Percentiles rank a stretch among this genome's conserved stretches.
Evolutionary conservation across 2,797 vertebrate species (phyloP).

Genomic region (Anisognathus igniventris): DNA sequence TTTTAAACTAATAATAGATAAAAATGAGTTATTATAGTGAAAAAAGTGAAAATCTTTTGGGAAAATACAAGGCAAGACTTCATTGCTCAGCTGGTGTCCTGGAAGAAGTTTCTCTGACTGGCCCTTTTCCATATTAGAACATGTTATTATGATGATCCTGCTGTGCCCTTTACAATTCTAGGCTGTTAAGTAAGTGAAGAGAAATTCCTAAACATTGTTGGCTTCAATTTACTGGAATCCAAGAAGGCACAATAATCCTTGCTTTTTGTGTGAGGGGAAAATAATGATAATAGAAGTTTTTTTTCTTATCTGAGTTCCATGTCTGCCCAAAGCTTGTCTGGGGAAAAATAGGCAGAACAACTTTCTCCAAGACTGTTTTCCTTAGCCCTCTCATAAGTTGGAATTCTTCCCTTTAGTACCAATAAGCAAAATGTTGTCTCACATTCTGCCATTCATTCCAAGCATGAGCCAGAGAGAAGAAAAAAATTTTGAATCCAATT

Average conservation of each 20-base stretch:
- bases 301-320: neutral
- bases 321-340: neutral
- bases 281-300: neutral
- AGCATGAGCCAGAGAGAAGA: neutral
- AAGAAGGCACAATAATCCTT: neutral
- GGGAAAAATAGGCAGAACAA: neutral
- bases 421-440: neutral
- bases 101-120: neutral
- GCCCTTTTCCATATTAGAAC: neutral
- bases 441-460: neutral
- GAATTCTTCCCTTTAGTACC: neutral
- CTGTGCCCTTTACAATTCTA: neutral
- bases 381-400: neutral
- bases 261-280: neutral
- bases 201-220: neutral
- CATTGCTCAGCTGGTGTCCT: neutral
- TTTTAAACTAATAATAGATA: neutral
- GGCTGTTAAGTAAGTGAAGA: neutral
- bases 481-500: neutral
- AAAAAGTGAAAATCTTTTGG: neutral
- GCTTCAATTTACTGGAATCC: neutral
- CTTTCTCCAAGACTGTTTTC: neutral
- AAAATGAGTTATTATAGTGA: neutral
- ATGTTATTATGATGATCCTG: neutral
- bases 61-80: neutral